These are phyloP conservation scores for Drosophila robusta DNA, from an alignment of 2,888 invertebrate species.

Conservation along the genomic window DNA sequence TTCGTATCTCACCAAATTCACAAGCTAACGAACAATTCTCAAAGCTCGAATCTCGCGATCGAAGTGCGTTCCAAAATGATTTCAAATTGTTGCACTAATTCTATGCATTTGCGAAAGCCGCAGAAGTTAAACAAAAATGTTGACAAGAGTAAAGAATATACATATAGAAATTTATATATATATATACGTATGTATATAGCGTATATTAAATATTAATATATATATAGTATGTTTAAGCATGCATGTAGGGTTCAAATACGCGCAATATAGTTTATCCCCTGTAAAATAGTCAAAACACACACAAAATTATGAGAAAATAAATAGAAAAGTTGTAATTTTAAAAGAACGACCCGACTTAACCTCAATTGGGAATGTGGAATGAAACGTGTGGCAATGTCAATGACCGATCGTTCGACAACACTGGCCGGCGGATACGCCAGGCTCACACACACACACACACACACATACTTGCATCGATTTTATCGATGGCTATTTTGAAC, in stretches of 20 bases:
- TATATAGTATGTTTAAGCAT: constrained; percentile 41
- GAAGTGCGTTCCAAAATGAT: constrained; percentile 16
- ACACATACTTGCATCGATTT: not conserved
- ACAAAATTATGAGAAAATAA: constrained; percentile 33
- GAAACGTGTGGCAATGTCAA: constrained; percentile 14
- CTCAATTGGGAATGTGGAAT: not conserved
- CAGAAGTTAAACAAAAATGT: constrained; percentile 52
- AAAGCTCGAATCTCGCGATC: constrained; percentile 25
- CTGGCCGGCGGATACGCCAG: not conserved
- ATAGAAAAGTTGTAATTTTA: constrained; percentile 59
- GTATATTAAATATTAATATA: constrained; percentile 26
- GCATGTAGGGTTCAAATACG: constrained; percentile 71
- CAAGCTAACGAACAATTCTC: constrained; percentile 9
- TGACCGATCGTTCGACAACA: constrained; percentile 12
- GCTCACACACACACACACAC: not conserved
- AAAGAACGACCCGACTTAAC: not conserved
- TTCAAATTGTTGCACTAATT: constrained; percentile 30
- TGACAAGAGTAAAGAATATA: constrained; percentile 61
- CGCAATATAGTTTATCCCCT: constrained; percentile 77
- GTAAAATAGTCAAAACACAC: constrained; percentile 62
- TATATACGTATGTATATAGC: constrained; percentile 30
- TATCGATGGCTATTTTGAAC: constrained; percentile 46
- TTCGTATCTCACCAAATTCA: too few species aligned
- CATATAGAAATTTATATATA: constrained; percentile 34
- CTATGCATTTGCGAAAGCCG: constrained; percentile 65